Conservation (phyloP, 2,113 vertebrate genomes). For the Gobiocypris rarus region DNA sequence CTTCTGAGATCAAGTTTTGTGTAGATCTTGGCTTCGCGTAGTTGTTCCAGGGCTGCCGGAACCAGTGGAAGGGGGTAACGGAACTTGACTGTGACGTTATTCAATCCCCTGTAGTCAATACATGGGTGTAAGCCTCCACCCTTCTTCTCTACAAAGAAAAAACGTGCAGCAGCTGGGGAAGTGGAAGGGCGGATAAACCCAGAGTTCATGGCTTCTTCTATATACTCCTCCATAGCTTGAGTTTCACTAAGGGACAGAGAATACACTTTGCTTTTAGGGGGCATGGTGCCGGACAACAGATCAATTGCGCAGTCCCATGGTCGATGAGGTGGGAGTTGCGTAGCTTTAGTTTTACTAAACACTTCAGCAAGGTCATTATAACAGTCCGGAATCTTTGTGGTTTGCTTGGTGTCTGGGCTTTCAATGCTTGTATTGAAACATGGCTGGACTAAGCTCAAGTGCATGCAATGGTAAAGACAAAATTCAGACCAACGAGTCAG, state of each 20-base stretch:
- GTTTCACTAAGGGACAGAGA: not conserved
- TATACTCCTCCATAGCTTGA: not conserved
- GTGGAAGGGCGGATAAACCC: not conserved
- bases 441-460: not conserved
- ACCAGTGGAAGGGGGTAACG: no score
- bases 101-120: no score
- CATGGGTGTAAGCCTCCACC: no score
- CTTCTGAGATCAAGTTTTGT: no score
- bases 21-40: no score
- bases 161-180: not conserved
- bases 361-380: not conserved
- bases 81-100: no score
- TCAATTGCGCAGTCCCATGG: no score
- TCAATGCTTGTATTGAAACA: not conserved
- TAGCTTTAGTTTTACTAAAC: not conserved
- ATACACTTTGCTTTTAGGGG: no score
- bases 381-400: not conserved
- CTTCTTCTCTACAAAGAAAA: not conserved
- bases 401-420: not conserved
- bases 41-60: no score
- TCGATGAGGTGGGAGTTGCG: no score
- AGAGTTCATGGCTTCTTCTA: not conserved
- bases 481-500: not conserved
- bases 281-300: no score
- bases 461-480: not conserved